These are phyloP conservation scores for Phasia obesa DNA, from an alignment of 2,888 invertebrate genomes.

Conservation along the genomic window DNA sequence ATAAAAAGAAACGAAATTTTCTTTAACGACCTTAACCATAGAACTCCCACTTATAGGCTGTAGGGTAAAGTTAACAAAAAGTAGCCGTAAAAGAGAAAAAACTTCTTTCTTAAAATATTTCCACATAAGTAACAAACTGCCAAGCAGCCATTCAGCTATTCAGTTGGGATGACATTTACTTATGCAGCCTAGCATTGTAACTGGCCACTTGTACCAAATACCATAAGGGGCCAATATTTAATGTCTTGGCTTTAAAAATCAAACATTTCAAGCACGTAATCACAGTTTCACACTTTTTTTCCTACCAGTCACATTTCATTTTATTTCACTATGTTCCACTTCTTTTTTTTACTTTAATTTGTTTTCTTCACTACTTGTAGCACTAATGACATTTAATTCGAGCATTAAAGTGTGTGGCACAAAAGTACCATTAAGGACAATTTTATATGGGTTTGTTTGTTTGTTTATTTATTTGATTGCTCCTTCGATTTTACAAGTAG, in stretches of 20 bases:
- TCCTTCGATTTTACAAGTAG: constrained; percentile 17
- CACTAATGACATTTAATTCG: constrained; percentile 65
- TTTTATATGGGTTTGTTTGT: constrained; percentile 26
- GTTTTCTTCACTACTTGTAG: constrained; percentile 10
- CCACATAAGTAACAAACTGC: constrained; percentile 21
- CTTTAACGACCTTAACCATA: too few relatives aligned
- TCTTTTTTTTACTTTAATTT: background rate
- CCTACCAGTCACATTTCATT: constrained; percentile 30
- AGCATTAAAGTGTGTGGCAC: constrained; percentile 60
- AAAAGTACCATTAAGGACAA: constrained; percentile 55
- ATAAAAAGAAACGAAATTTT: too few relatives aligned
- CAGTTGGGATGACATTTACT: constrained; percentile 8
- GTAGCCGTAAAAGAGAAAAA: background rate
- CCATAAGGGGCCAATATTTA: constrained; percentile 9
- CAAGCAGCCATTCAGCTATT: constrained; percentile 19
- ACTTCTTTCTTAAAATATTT: constrained; percentile 18
- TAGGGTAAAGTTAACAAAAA: too few relatives aligned
- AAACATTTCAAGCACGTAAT: constrained; percentile 65
- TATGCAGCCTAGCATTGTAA: constrained; percentile 15
- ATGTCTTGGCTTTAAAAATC: constrained; percentile 28
- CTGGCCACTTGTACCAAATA: constrained; percentile 36
- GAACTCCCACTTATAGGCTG: too few relatives aligned
- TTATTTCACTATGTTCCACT: constrained; percentile 6
- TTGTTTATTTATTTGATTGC: constrained; percentile 14
- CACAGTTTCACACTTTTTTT: constrained; percentile 59